These are phyloP conservation scores for Anastrepha obliqua DNA, from an alignment of 1,140 invertebrate species.

Conservation along the genomic window DNA sequence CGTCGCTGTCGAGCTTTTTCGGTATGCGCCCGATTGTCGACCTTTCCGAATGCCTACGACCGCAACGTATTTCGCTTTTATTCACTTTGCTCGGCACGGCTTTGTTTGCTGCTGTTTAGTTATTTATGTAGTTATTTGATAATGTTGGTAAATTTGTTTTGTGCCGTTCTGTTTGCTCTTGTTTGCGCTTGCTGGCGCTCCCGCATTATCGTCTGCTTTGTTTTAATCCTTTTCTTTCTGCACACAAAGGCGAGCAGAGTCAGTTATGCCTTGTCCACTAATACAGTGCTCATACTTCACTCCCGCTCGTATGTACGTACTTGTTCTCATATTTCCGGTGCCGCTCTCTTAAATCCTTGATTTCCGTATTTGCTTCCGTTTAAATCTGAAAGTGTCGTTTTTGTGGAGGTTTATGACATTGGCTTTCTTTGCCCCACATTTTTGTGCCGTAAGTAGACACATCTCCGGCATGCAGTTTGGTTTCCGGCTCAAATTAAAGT, in stretches of 20 bases:
- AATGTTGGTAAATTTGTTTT: conserved; percentile 27
- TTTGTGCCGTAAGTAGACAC: conserved; percentile 1
- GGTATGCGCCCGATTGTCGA: conserved; percentile 21
- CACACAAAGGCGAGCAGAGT: not conserved
- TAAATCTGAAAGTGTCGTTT: not conserved
- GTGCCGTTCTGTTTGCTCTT: not conserved
- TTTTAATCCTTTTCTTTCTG: conserved; percentile 30
- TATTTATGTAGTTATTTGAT: conserved; percentile 1
- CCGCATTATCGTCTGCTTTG: conserved; percentile 4
- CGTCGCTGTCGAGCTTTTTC: conserved; percentile 52
- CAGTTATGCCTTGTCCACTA: no score
- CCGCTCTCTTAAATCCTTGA: not conserved
- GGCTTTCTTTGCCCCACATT: not conserved
- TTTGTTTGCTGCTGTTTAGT: not conserved
- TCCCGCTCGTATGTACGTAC: not conserved
- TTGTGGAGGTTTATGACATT: not conserved
- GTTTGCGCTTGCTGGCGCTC: not conserved
- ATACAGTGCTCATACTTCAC: not conserved
- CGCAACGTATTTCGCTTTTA: not conserved
- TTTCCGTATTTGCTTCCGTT: conserved; percentile 8
- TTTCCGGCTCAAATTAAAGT: conserved; percentile 29
- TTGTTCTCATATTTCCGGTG: conserved; percentile 7
- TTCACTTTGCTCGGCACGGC: not conserved
- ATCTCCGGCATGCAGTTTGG: not conserved
- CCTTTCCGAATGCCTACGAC: conserved; percentile 18